A percentile compares a stretch with the other conserved stretches of the same genome.
Evolutionary conservation across 2,797 vertebrate species (phyloP).

Genomic region (Peromyscus aztecus): DNA sequence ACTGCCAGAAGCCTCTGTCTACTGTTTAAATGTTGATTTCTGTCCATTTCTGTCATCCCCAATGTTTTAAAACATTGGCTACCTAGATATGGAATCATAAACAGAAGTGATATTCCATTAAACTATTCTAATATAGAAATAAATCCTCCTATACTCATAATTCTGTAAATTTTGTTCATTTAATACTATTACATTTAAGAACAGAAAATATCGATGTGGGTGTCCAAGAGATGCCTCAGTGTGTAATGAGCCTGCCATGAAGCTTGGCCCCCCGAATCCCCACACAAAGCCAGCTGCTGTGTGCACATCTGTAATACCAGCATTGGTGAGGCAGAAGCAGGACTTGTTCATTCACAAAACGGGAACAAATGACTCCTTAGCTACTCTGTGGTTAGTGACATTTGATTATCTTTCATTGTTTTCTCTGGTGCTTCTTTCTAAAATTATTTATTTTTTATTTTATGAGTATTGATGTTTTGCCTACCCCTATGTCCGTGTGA

Average conservation of each 20-base stretch:
- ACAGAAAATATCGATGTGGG: background rate
- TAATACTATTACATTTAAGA: background rate
- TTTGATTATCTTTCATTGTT: background rate
- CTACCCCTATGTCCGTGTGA: background rate
- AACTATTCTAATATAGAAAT: conserved; percentile 52
- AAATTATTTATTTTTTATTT: background rate
- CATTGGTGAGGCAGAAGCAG: background rate
- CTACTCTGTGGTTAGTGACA: background rate
- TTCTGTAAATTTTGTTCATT: background rate
- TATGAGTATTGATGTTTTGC: background rate
- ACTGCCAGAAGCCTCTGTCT: background rate
- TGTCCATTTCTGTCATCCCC: background rate
- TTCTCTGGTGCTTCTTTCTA: background rate
- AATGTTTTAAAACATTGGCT: conserved; percentile 31
- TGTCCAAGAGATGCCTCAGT: background rate
- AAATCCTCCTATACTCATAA: background rate
- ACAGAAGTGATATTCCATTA: background rate
- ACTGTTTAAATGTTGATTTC: conserved; percentile 51
- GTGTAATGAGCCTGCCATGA: too few relatives aligned
- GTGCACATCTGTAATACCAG: background rate
- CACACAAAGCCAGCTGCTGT: background rate
- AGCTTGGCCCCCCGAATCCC: background rate
- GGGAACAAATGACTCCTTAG: background rate
- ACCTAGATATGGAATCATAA: background rate
- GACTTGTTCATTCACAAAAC: background rate